Conservation (phyloP, 2,113 vertebrate genomes). For the Alouatta palliata region DNA sequence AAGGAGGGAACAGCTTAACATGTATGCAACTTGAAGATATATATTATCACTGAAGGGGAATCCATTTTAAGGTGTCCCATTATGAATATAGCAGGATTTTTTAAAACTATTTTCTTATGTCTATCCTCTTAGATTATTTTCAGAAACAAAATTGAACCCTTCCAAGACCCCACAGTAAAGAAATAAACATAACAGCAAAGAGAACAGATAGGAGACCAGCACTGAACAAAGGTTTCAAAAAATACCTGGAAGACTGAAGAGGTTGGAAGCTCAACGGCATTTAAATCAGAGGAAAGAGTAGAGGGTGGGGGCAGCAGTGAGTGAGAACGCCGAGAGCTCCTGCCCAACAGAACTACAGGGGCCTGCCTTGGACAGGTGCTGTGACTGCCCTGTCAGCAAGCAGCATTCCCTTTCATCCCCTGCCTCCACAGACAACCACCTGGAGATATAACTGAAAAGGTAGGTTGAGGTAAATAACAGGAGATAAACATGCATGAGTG, state of each 20-base stretch:
- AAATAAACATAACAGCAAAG: neutral
- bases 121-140: neutral
- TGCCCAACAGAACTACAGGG: neutral
- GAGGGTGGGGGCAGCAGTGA: neutral
- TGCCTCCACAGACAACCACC: neutral
- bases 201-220: neutral
- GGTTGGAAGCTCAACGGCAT: neutral
- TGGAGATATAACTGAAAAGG: neutral
- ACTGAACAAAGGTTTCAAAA: neutral
- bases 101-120: neutral
- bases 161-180: neutral
- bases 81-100: neutral
- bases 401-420: neutral
- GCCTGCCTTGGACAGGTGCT: neutral
- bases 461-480: neutral
- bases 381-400: rapidly evolving
- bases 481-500: neutral
- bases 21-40: neutral
- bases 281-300: neutral
- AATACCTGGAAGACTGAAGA: neutral
- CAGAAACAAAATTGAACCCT: neutral
- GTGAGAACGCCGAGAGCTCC: neutral
- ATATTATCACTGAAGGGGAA: neutral
- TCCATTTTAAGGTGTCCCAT: neutral
- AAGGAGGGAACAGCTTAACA: neutral